These are phyloP conservation scores for Pentalonia nigronervosa DNA, from an alignment of 1,140 invertebrate genomes.

Conservation along the genomic window DNA sequence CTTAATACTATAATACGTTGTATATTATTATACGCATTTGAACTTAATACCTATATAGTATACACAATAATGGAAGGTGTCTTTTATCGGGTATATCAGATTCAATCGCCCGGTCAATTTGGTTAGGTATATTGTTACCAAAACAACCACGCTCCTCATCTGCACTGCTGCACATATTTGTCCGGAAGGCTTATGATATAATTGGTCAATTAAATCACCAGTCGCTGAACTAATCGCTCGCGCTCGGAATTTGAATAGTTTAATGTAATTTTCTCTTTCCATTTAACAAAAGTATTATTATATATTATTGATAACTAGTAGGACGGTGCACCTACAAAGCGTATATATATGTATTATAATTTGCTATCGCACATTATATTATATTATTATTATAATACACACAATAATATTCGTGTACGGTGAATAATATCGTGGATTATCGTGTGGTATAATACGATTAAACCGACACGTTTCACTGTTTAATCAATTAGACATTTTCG, in stretches of 20 bases:
- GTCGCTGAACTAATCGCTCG: slow-evolving; percentile 11
- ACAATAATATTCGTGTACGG: background rate
- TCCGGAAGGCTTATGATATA: slow-evolving; percentile 22
- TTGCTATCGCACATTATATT: background rate
- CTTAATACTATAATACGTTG: too few species aligned
- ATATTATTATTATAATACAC: background rate
- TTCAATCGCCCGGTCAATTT: background rate
- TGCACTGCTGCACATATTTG: background rate
- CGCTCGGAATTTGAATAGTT: background rate
- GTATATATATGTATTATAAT: background rate
- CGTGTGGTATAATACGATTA: background rate
- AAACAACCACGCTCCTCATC: too few species aligned
- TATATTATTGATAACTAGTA: background rate
- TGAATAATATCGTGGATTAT: slow-evolving; percentile 3
- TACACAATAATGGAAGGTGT: background rate
- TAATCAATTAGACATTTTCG: slow-evolving; percentile 11
- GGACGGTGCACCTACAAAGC: background rate
- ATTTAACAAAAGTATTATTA: background rate
- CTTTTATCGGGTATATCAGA: background rate
- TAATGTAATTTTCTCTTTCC: background rate
- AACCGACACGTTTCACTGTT: slow-evolving; percentile 5
- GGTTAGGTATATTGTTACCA: background rate
- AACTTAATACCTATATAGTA: too few species aligned
- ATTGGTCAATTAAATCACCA: slow-evolving; percentile 41
- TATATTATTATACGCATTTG: too few species aligned